Evolutionary conservation across 2,113 vertebrate species (phyloP).

Genomic region (Zeus faber): DNA sequence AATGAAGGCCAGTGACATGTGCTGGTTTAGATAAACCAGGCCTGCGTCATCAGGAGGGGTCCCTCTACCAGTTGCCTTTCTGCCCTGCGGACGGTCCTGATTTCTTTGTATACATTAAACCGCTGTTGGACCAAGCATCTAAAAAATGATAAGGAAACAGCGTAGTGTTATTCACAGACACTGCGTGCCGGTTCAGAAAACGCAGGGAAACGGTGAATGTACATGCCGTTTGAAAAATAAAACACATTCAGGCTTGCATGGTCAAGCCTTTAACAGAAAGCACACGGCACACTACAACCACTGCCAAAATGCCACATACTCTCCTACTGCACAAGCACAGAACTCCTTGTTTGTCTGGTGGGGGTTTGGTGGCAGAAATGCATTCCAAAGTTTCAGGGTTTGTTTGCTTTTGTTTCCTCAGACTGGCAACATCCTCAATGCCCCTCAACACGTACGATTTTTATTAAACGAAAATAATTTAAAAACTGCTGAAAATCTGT

Average conservation of each 20-base stretch:
- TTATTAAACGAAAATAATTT: too few species aligned
- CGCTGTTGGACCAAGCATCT: not conserved
- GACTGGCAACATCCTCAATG: too few species aligned
- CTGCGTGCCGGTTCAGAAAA: too few species aligned
- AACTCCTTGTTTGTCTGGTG: constrained; percentile 44
- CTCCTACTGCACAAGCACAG: not conserved
- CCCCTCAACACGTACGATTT: too few species aligned
- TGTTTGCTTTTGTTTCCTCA: too few species aligned
- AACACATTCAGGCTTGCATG: not conserved
- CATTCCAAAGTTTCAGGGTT: constrained; percentile 7
- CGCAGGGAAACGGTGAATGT: constrained; percentile 1
- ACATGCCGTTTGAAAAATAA: constrained; percentile 4
- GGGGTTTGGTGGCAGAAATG: constrained; percentile 37
- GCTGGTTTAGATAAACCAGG: constrained; percentile 12
- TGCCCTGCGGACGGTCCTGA: not conserved
- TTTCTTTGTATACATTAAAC: not conserved
- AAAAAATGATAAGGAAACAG: too few species aligned
- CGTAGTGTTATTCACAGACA: too few species aligned
- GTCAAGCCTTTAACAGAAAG: constrained; percentile 9
- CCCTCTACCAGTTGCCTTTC: not conserved
- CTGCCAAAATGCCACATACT: not conserved
- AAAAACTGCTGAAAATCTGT: too few species aligned
- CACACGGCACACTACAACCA: constrained; percentile 14
- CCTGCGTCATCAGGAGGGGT: constrained; percentile 2
- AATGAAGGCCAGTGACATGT: not conserved